Base-by-base conservation (phyloP, 2,113 vertebrate genomes). In the Dolichallabes microphthalmus region DNA sequence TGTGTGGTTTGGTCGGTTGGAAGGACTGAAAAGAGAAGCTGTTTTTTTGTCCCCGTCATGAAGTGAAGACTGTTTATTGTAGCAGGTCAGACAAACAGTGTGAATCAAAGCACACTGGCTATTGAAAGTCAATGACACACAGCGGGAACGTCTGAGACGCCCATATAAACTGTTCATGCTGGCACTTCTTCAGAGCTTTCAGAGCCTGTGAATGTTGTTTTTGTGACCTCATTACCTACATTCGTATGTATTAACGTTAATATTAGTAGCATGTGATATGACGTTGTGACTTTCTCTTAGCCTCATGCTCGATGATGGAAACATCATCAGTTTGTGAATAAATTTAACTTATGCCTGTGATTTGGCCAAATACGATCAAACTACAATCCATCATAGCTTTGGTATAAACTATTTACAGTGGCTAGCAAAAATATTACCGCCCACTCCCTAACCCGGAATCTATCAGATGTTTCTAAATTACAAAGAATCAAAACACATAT, bases 1-100 rank as follows among this genome's bases (percentile, higher is more conserved):
- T 50, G 11, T 57, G 83, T 61, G 83, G 83, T 85, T 78, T 66
- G 50, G 50, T 66, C 45, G 60, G 27, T 75, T 83, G 82, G 73
- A 76, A 45, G 27, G 25, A 63, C 71, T 64, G 58, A 63, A 84
- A 35, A 50, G 73, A 57, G 12, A 32, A 53, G 53, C 4, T n/a
- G 10, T 55, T 66, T 74, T 74, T 69, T 71, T 83, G 30, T 61
- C 50, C 22, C 30, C 8, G 2, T 57, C 32, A 35, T 69, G 32
- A 79, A 69, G 22, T 11, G 32, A 69, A 69, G 63, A 61, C 74
- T 79, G 83, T 55, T 78, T 45, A 84, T 55, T 39, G 63, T 39
- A 85, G 52, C 30, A 39, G 83, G 52, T 66, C 83, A 79, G 75
- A 79, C 68, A 53, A 53, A 66, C 74, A 66, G 74, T 30, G 61